Conservation (phyloP, 2,113 vertebrate genomes). For the Elgaria multicarinata region DNA sequence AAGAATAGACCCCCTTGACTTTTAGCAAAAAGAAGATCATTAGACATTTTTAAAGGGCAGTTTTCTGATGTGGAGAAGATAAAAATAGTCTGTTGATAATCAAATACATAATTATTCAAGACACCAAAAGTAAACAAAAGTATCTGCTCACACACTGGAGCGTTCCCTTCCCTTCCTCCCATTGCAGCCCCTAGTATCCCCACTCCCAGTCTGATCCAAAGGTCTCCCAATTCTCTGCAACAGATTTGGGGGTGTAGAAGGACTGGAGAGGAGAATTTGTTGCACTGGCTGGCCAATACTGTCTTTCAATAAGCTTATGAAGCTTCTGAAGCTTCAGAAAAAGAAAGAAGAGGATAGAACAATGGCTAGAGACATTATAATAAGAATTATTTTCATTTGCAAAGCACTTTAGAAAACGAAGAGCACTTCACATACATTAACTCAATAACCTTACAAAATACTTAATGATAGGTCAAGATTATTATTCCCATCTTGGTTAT, state of each 20-base stretch:
- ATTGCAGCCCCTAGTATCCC: not conserved
- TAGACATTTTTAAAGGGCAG: not conserved
- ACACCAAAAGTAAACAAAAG: not conserved
- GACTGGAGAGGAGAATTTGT: not conserved
- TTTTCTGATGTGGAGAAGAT: not conserved
- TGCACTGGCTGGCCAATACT: not conserved
- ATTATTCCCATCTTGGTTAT: not conserved
- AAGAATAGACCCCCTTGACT: not conserved
- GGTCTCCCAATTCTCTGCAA: not conserved
- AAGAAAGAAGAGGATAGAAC: not conserved
- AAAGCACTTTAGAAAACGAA: not conserved
- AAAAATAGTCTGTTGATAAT: not conserved
- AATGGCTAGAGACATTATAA: not conserved
- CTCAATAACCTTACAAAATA: not conserved
- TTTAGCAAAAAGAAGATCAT: not conserved
- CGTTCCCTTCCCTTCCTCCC: too few species aligned
- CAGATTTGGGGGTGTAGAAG: not conserved
- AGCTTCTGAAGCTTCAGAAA: not conserved
- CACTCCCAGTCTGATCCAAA: not conserved
- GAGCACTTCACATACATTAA: not conserved
- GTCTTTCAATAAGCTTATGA: not conserved
- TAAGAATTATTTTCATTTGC: not conserved
- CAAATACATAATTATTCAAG: not conserved
- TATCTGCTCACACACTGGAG: not conserved
- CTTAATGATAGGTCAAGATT: not conserved